These are phyloP conservation scores for Drosophila repletoides DNA, from an alignment of 1,140 invertebrate species.

Conservation along the genomic window DNA sequence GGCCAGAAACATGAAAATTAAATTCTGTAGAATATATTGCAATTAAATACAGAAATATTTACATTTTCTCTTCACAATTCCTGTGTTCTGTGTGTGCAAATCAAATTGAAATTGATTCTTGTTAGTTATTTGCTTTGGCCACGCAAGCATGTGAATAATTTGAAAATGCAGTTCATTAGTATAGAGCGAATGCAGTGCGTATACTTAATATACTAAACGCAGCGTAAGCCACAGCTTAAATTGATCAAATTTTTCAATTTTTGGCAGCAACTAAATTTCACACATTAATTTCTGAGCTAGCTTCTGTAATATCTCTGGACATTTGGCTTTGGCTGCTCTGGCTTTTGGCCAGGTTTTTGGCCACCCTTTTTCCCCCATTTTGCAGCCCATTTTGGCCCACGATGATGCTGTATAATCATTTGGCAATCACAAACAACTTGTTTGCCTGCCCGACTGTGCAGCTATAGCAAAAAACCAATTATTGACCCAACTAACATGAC, in stretches of 20 bases:
- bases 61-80: too few species aligned
- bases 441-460: constrained; percentile 32
- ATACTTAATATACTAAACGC: constrained; percentile 41
- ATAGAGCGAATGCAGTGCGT: constrained; percentile 11
- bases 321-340: not conserved
- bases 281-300: constrained; percentile 27
- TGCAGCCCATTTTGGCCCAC: not conserved
- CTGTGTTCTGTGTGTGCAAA: too few species aligned
- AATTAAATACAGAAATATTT: too few species aligned
- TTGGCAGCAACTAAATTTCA: constrained; percentile 46
- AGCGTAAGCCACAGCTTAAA: constrained; percentile 29
- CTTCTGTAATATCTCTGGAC: not conserved
- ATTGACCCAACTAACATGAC: constrained; percentile 75
- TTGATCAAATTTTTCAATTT: constrained; percentile 56
- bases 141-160: constrained; percentile 37
- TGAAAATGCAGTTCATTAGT: constrained; percentile 44
- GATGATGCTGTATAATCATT: constrained; percentile 64
- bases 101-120: too few species aligned
- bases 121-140: constrained; percentile 5
- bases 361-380: constrained; percentile 26
- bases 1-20: too few species aligned
- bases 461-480: constrained; percentile 72
- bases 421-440: constrained; percentile 77
- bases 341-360: constrained; percentile 30
- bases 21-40: too few species aligned